Base-by-base conservation (phyloP, 1,140 invertebrate species). In the Scaptomyza hsui region DNA sequence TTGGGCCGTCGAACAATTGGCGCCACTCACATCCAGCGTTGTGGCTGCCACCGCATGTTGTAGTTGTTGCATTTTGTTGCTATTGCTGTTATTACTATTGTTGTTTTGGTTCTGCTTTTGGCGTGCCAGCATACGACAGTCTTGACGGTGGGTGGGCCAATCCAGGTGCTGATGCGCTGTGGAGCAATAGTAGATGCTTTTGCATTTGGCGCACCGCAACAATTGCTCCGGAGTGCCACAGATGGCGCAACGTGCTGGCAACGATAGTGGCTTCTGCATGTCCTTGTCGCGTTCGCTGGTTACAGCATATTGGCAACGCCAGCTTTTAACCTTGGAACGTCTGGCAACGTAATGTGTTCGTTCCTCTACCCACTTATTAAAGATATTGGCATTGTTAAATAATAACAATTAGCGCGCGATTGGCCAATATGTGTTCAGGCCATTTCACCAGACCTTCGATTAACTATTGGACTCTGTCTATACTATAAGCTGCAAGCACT, bases 161-260 rank as follows among this genome's bases (percentile, higher is more conserved):
- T 97, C 94, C 63, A 93, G 86, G 56, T 93, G 94, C 92, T 97
- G 96, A 89, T 97, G 96, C 70, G 95, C 94, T 78, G 94, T 95
- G 42, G 94, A 94, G 91, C 96, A 97, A 91, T 97, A 97, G 92
- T 94, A 94, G 62, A 94, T 93, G 62, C 89, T 92, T 75, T 94
- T 94, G 92, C 96, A 97, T 61, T 94, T 93, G 69, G 94, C 94
- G 92, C 96, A 97, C 69, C 95, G 92, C 35, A 95, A 92, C 72
- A 96, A 92, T 79, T 95, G 95, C 68, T 95, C 93, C 62, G 90
- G 92, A 39, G 92, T 93, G 72, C 94, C 94, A 92, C 96, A 96
- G 79, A 95, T 93, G 75, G 92, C 93, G 92, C 95, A 96, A 19
- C 62, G 75, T 13, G 86, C 63, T 24, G 42, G 16, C 78, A 21